A percentile compares a stretch with the other conserved stretches of the same genome.
These are phyloP conservation scores for Cecidostiba fungosa DNA, from an alignment of 2,888 invertebrate species.

Conservation along the genomic window DNA sequence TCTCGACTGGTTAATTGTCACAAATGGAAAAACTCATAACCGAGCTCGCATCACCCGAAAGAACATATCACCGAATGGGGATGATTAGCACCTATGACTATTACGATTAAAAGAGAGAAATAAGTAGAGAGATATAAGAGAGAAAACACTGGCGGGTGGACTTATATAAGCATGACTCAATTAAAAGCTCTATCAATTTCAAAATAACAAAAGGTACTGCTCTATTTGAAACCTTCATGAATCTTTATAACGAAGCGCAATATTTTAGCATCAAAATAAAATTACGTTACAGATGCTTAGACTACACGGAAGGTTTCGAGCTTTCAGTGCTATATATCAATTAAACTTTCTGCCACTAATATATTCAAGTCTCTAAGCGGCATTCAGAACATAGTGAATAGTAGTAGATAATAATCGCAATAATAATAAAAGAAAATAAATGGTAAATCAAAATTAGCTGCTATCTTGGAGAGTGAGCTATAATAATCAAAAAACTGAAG, in stretches of 20 bases:
- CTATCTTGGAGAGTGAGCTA: slow-evolving; percentile 29
- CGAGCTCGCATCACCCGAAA: slow-evolving; percentile 12
- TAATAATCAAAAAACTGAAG: slow-evolving; percentile 23
- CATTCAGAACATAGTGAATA: slow-evolving; percentile 73
- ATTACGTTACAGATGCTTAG: slow-evolving; percentile 47
- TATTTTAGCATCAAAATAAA: slow-evolving; percentile 36
- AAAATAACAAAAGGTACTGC: slow-evolving; percentile 25
- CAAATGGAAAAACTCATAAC: slow-evolving; percentile 44
- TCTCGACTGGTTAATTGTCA: slow-evolving; percentile 48
- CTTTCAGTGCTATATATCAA: slow-evolving; percentile 55
- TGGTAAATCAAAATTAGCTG: slow-evolving; percentile 35
- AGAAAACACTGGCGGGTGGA: slow-evolving; percentile 39
- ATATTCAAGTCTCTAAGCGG: slow-evolving; percentile 73
- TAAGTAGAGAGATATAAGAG: slow-evolving; percentile 6
- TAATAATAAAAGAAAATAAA: slow-evolving; percentile 27
- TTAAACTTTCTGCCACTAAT: slow-evolving; percentile 49
- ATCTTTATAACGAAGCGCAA: slow-evolving; percentile 30
- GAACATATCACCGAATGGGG: slow-evolving; percentile 36
- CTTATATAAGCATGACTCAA: slow-evolving; percentile 51
- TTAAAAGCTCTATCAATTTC: slow-evolving; percentile 43
- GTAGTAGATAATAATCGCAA: slow-evolving; percentile 52
- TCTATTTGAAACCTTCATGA: slow-evolving; percentile 26
- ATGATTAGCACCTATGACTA: slow-evolving; percentile 55
- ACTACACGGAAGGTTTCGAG: slow-evolving; percentile 58
- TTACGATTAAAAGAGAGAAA: slow-evolving; percentile 24